Conservation (phyloP, 2,888 invertebrate genomes). For the Drosophila incognita region DNA sequence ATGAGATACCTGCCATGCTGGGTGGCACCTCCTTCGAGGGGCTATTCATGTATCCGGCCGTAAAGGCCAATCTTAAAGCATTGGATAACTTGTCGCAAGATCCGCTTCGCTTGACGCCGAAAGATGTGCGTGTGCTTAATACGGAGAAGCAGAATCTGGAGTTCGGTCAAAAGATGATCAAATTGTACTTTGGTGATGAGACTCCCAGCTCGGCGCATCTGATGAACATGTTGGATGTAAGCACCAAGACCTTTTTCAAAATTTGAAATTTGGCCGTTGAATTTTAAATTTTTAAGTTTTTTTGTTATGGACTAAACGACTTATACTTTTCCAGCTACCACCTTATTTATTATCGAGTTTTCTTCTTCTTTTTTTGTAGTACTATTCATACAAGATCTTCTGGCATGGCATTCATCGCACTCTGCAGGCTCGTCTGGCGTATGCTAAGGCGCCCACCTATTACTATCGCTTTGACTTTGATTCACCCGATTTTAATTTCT, state of each 20-base stretch:
- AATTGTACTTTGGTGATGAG: slow-evolving; percentile 71
- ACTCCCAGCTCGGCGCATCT: slow-evolving; percentile 54
- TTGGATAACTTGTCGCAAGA: slow-evolving; percentile 60
- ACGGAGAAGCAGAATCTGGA: slow-evolving; percentile 59
- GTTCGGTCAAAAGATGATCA: slow-evolving; percentile 76
- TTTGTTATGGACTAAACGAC: background rate
- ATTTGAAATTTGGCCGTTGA: background rate
- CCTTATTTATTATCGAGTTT: background rate
- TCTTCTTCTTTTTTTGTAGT: slow-evolving; percentile 48
- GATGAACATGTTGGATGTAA: slow-evolving; percentile 62
- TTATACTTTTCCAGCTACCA: background rate
- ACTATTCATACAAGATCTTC: slow-evolving; percentile 77
- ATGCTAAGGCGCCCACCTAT: slow-evolving; percentile 72
- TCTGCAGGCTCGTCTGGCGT: slow-evolving; percentile 66
- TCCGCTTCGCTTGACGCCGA: slow-evolving; percentile 55
- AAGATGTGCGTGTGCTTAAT: slow-evolving; percentile 47
- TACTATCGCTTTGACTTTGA: slow-evolving; percentile 82
- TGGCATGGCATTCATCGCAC: slow-evolving; percentile 81
- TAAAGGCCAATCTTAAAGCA: slow-evolving; percentile 52
- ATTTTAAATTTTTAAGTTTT: background rate
- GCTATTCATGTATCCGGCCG: slow-evolving; percentile 74
- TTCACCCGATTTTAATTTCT: slow-evolving; percentile 78
- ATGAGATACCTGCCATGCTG: slow-evolving; percentile 79
- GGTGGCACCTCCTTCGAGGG: slow-evolving; percentile 83
- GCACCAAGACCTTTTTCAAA: background rate